Evolutionary conservation across 2,888 invertebrate genomes (phyloP), one percentile per base, ranked within the genome.

Genomic region (Tachina grossa): DNA sequence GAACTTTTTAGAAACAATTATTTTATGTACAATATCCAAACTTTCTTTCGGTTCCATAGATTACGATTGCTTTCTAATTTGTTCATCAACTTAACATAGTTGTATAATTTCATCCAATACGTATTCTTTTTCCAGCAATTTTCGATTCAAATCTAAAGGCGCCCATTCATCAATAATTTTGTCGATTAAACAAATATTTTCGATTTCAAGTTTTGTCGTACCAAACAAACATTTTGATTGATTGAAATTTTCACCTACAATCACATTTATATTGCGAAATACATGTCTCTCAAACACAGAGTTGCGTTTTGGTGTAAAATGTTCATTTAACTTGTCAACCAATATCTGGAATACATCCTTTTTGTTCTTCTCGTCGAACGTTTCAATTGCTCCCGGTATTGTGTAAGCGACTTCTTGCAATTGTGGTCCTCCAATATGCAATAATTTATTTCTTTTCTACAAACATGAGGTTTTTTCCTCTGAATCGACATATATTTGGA

Each of bases 381-480:
- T 57, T 66, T 66, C 65, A 57, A 76, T 76, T 76, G 76, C 66
- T 41, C 68, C 45, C 13, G 75, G 75, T 75, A 75, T 74, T 75
- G 81, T 75, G 51, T 82, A 82, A 59, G 75, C 75, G 31, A 82
- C 69, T 75, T 74, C 75, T 76, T 82, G 75, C 51, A 76, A 61
- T 75, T 82, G 75, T 43, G 82, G 69, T 57, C 77, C 68, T 19
- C 68, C 55, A 51, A 66, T 57, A 55, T 77, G 66, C 47, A 68
- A 66, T 59, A 80, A 59, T 69, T 81, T 75, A 41, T 81, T 81
- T 16, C 51, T 81, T 41, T 81, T 81, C 75, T 74, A 68, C 53
- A 81, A 53, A 61, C 61, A 31, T 51, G 81, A 68, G 75, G 81
- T 74, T 59, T 74, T 81, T 75, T 81, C 81, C 68, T 81, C 81